Evolutionary conservation across 1,140 invertebrate genomes (phyloP), one percentile per base, ranked within the genome.

Genomic region (Drosophila suzukii): DNA sequence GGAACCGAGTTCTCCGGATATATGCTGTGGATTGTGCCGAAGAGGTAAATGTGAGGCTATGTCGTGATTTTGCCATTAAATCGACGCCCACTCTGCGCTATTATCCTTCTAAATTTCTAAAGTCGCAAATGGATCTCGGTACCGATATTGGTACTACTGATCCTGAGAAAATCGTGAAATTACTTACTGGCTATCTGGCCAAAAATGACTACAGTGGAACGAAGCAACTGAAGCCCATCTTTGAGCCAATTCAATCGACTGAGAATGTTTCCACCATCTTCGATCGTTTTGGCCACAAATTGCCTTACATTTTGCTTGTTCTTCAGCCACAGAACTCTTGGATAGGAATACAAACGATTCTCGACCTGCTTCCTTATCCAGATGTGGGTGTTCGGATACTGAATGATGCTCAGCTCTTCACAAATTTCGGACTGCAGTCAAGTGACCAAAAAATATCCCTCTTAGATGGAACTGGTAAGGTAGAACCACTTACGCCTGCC

Each of bases 11-110:
- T 20, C 80, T 95, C 17, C 85, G 90, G 47, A 77, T 95, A 15
- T 93, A 91, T 44, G 94, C 93, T 15, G 92, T 95, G 41, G 94
- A 96, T 84, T 98, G 97, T 93, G 95, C 96, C 2, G 94, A 95
- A 77, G 95, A 97, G 73, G 94, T 95, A 41, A 97, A 97, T 79
- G 95, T 94, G 88, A 94, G 94, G 34, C 43, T 76, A 27, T 78
- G 76, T 49, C 73, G 60, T 0, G 55, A 78, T n/a, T 78, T 57
- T 36, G 96, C 97, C 85, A 95, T 98, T 30, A 95, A 95, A 93
- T 93, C 93, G 8, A 98, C 97, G 92, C 97, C 97, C 5, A 96
- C 95, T 2, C 82, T 98, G 12, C 94, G 95, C 77, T 95, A 95
- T 78, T 96, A 96, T 90, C 94, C 94, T 61, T 36, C 94, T 95